These are phyloP conservation scores for Brenthis ino DNA, from an alignment of 2,888 invertebrate species.

Conservation along the genomic window DNA sequence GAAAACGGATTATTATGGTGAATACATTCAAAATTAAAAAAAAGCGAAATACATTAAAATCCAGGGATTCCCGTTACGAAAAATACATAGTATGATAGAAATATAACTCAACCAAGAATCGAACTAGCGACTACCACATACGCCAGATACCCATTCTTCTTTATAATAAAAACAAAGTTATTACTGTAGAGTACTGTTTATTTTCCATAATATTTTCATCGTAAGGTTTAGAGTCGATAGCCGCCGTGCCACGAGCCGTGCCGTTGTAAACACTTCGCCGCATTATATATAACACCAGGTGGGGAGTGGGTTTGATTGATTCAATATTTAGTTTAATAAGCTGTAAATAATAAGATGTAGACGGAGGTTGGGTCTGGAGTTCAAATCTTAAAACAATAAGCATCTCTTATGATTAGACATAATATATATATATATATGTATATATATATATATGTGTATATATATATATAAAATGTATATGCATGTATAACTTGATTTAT, in stretches of 20 bases:
- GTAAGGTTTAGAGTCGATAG: not conserved
- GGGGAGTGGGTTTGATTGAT: constrained; percentile 7
- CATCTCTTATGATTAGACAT: not conserved
- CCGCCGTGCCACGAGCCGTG: not conserved
- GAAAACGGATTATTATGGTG: no score
- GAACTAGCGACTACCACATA: no score
- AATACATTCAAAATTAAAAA: no score
- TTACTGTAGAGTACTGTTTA: not conserved
- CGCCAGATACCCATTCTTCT: not conserved
- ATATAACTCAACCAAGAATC: no score
- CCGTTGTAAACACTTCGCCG: constrained; percentile 5
- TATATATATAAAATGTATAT: not conserved
- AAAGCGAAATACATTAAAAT: no score
- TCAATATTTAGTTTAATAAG: constrained; percentile 16
- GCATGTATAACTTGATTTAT: no score
- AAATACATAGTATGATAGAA: no score
- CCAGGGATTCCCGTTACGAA: no score
- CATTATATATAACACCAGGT: constrained; percentile 8
- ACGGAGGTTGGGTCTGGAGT: not conserved
- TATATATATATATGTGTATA: no score
- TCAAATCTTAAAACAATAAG: not conserved
- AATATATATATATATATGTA: no score
- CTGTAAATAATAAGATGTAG: not conserved
- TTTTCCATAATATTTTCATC: constrained; percentile 11
- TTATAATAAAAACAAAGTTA: not conserved